Evolutionary conservation across 1,140 invertebrate genomes (phyloP).

Genomic region (Globodera ellingtonae): DNA sequence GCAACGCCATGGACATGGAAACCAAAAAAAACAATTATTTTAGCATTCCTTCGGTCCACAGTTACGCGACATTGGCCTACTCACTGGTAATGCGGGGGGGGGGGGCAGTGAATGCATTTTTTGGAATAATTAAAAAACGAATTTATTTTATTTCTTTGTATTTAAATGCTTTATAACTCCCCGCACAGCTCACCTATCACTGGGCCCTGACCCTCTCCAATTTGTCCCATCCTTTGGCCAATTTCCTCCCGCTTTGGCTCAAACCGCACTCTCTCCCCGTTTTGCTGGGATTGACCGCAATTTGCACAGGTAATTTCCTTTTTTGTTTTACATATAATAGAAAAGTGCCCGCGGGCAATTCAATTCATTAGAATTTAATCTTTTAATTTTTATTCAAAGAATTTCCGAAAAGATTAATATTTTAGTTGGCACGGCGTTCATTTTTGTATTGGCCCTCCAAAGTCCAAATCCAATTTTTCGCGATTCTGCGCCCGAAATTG

Average conservation of each 20-base stretch:
- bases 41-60: conserved; percentile 48
- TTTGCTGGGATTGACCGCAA: conserved; percentile 32
- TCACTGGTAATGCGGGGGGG: conserved; percentile 34
- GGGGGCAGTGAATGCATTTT: not conserved
- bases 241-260: conserved; percentile 48
- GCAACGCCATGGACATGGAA: not conserved
- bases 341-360: no score
- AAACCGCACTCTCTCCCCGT: conserved; percentile 31
- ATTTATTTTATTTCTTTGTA: no score
- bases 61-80: conserved; percentile 49
- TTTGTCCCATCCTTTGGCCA: conserved; percentile 49
- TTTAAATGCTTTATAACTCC: conserved; percentile 8
- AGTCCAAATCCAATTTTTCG: conserved; percentile 41
- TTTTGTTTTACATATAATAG: not conserved
- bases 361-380: no score
- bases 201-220: conserved; percentile 47
- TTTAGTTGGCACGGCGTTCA: conserved; percentile 20
- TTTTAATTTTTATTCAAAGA: not conserved
- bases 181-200: conserved; percentile 46
- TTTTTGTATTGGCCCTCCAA: conserved; percentile 50
- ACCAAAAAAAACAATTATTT: not conserved
- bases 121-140: not conserved
- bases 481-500: conserved; percentile 25
- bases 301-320: conserved; percentile 30
- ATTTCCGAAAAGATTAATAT: conserved; percentile 2